These are phyloP conservation scores for Proterorhinus semilunaris DNA, from an alignment of 2,113 vertebrate species.

Conservation along the genomic window DNA sequence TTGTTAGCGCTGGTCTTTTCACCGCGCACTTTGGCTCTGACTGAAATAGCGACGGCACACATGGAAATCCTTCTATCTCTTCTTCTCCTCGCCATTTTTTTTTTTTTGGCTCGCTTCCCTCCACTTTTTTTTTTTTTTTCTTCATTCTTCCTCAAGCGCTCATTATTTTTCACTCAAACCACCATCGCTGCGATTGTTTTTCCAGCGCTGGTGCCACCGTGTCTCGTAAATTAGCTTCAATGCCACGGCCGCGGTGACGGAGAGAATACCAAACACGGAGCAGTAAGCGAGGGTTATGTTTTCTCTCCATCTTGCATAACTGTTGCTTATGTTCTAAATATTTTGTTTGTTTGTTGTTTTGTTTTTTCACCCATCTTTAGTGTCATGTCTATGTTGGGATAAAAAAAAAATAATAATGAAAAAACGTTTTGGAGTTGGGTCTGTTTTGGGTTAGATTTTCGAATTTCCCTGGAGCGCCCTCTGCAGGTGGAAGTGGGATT, in stretches of 20 bases:
- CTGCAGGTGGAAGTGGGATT: no score
- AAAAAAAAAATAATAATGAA: conserved; percentile 42
- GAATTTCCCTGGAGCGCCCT: no score
- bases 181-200: background rate
- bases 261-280: conserved; percentile 38
- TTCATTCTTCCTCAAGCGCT: background rate
- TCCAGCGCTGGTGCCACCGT: background rate
- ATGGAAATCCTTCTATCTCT: conserved; percentile 18
- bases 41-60: conserved; percentile 9
- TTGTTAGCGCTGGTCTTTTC: conserved; percentile 13
- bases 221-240: conserved; percentile 46
- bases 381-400: background rate
- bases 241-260: conserved; percentile 28
- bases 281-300: background rate
- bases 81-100: background rate
- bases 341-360: no score
- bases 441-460: no score
- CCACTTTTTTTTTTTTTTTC: background rate
- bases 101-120: conserved; percentile 5
- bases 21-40: conserved; percentile 21
- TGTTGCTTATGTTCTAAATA: no score
- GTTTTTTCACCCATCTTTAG: no score
- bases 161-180: conserved; percentile 7
- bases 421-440: conserved; percentile 8
- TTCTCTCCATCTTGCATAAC: no score